Conservation (phyloP, 2,888 invertebrate species). For the Brenthis ino region DNA sequence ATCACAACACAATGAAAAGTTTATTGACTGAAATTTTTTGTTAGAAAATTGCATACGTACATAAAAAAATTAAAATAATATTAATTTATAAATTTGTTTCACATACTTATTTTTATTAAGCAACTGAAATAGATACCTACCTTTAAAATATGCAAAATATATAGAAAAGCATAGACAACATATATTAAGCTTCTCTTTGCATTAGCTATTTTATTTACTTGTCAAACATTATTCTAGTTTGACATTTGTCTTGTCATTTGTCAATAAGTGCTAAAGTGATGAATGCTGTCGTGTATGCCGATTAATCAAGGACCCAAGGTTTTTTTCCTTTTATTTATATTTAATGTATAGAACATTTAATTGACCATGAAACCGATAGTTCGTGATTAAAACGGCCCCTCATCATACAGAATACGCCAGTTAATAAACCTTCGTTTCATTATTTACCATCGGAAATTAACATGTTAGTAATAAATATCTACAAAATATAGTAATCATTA, state of each 20-base stretch:
- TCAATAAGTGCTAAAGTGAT: conserved; percentile 42
- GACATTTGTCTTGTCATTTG: conserved; percentile 42
- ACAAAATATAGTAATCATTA: conserved; percentile 29
- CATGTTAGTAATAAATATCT: conserved; percentile 47
- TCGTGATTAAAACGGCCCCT: conserved; percentile 45
- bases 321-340: conserved; percentile 44
- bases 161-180: conserved; percentile 21
- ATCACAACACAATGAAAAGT: conserved; percentile 20
- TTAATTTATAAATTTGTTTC: conserved; percentile 2
- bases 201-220: conserved; percentile 13
- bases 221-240: conserved; percentile 20
- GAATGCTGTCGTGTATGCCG: conserved; percentile 36
- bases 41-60: background rate
- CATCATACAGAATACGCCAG: conserved; percentile 47
- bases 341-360: conserved; percentile 44
- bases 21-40: conserved; percentile 7
- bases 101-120: background rate
- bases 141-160: conserved; percentile 1
- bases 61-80: background rate
- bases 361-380: conserved; percentile 48
- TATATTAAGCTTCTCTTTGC: background rate
- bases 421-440: conserved; percentile 48
- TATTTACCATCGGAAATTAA: conserved; percentile 42
- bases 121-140: conserved; percentile 3
- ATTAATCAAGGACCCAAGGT: conserved; percentile 46